Percentiles rank a stretch among this genome's conserved stretches.
These are phyloP conservation scores for Cottus gobio DNA, from an alignment of 2,113 vertebrate species.

Conservation along the genomic window DNA sequence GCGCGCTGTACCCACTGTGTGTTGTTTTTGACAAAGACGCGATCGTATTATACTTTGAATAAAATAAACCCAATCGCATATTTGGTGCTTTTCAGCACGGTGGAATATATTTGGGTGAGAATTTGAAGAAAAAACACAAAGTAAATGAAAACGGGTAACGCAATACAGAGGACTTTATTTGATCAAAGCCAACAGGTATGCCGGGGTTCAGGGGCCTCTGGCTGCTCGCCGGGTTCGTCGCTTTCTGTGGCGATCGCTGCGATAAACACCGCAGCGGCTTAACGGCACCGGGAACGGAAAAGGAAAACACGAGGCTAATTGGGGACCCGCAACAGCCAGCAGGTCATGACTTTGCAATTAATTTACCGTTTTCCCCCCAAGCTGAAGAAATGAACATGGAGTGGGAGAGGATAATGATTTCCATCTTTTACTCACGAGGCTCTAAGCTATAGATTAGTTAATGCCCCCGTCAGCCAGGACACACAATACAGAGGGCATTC, in stretches of 20 bases:
- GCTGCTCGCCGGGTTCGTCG: conserved; percentile 40
- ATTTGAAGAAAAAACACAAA: conserved; percentile 27
- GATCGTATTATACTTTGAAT: conserved; percentile 29
- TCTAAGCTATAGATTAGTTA: conserved; percentile 59
- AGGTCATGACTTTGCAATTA: conserved; percentile 68
- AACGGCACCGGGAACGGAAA: conserved; percentile 9
- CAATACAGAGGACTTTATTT: conserved; percentile 8
- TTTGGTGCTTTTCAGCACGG: conserved; percentile 5
- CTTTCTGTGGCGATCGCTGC: conserved; percentile 47
- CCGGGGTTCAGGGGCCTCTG: background rate
- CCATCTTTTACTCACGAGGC: conserved; percentile 52
- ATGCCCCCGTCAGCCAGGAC: conserved; percentile 45
- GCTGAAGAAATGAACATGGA: conserved; percentile 65
- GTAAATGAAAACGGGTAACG: conserved; percentile 15
- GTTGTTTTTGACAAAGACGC: conserved; percentile 10
- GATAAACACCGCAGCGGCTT: conserved; percentile 52
- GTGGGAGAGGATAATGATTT: conserved; percentile 60
- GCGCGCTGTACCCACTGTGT: conserved; percentile 5
- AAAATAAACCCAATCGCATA: conserved; percentile 46
- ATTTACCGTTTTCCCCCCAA: conserved; percentile 58
- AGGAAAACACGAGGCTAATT: conserved; percentile 59
- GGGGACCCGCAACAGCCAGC: conserved; percentile 40
- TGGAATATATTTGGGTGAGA: conserved; percentile 12
- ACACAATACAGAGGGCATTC: conserved; percentile 7
- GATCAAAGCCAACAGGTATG: conserved; percentile 10